Percentiles rank a stretch among this genome's conserved stretches.
These are phyloP conservation scores for Leptinotarsa tumamoca DNA, from an alignment of 2,888 invertebrate species.

Conservation along the genomic window DNA sequence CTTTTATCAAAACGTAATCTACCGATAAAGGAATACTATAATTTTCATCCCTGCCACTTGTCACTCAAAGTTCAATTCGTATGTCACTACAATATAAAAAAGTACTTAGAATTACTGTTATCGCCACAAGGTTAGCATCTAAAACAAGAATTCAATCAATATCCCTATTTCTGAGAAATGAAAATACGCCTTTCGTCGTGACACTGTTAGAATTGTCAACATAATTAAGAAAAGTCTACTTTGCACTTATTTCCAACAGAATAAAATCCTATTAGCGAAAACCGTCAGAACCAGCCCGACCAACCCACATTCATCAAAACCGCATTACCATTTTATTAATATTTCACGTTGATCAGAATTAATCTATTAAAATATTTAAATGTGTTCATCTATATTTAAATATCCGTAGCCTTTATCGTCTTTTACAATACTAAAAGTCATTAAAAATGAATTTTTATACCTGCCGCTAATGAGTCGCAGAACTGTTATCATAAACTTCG, in stretches of 20 bases:
- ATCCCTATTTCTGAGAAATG: no score
- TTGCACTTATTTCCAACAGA: slow-evolving; percentile 8
- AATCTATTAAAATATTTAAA: slow-evolving; percentile 52
- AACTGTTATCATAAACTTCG: slow-evolving; percentile 15
- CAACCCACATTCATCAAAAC: slow-evolving; percentile 18
- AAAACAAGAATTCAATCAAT: no score
- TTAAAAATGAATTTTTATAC: slow-evolving; percentile 51
- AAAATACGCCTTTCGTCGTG: no score
- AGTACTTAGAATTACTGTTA: no score
- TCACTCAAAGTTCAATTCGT: no score
- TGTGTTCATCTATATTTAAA: slow-evolving; percentile 55
- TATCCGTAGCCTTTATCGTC: slow-evolving; percentile 50
- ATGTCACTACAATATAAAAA: no score
- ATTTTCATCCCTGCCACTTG: no score
- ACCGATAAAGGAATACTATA: no score
- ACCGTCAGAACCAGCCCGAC: background rate
- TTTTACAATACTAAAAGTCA: slow-evolving; percentile 46
- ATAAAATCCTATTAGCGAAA: background rate
- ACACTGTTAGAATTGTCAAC: background rate
- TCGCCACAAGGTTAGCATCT: no score
- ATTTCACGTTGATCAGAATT: slow-evolving; percentile 28
- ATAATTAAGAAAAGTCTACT: background rate
- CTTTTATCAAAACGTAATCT: no score
- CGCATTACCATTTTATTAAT: slow-evolving; percentile 25
- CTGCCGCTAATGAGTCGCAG: slow-evolving; percentile 29